Percentiles rank a stretch among this genome's conserved stretches.
phyloP scores from a whole-genome alignment of 2,113 vertebrate species.

The Alethe castanea region DNA sequence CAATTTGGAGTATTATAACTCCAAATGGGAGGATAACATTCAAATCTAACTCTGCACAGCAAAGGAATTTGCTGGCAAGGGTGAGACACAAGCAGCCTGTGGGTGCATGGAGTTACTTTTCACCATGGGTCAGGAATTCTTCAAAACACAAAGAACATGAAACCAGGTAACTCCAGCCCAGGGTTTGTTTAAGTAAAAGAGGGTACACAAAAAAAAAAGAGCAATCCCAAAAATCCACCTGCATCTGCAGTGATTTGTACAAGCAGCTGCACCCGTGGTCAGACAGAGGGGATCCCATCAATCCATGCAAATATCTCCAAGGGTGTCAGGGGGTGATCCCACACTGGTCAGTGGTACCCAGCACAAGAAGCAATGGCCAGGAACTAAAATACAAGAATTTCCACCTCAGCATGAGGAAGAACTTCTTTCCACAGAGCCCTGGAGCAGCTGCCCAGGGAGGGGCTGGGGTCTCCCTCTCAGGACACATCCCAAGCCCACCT shows the following conservation, averaged over 20 bases:
- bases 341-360: neutral
- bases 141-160: neutral
- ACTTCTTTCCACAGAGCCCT: neutral
- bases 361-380: neutral
- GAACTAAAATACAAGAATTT: neutral
- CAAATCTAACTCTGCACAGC: neutral
- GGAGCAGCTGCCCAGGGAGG: neutral
- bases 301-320: neutral
- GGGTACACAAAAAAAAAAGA: neutral
- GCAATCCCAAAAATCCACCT: neutral
- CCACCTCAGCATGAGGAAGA: neutral
- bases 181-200: neutral
- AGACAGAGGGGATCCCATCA: neutral
- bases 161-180: neutral
- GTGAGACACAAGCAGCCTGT: neutral
- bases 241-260: accelerated
- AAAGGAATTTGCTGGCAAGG: neutral
- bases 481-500: neutral
- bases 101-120: neutral
- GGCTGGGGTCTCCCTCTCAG: neutral
- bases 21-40: neutral
- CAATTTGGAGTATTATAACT: neutral
- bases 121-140: neutral
- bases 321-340: neutral
- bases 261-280: neutral